These are phyloP conservation scores for Drosophila tristis DNA, from an alignment of 1,140 invertebrate genomes.

Conservation along the genomic window DNA sequence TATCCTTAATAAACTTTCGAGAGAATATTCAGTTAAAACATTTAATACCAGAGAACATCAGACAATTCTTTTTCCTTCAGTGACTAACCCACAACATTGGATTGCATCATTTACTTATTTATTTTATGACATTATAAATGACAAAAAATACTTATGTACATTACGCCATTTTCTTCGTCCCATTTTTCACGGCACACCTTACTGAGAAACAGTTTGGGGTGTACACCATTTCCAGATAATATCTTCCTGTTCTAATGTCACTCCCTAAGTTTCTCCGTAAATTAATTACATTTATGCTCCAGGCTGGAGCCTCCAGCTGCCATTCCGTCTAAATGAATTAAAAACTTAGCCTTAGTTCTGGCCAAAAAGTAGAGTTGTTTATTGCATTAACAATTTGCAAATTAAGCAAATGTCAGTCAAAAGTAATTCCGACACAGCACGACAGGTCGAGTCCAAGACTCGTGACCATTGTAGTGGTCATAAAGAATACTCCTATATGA, in stretches of 20 bases:
- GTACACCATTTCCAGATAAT: conserved; percentile 16
- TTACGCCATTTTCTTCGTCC: background rate
- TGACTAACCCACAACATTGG: too few relatives aligned
- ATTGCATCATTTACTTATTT: conserved; percentile 4
- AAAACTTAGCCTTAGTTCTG: conserved; percentile 15
- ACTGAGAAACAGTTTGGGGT: background rate
- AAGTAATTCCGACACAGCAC: conserved; percentile 44
- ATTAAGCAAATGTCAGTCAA: conserved; percentile 39
- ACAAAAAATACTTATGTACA: background rate
- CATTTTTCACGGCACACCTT: conserved; percentile 7
- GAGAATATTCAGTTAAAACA: too few relatives aligned
- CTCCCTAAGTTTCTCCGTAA: conserved; percentile 17
- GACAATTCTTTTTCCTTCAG: too few relatives aligned
- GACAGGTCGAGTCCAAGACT: conserved; percentile 23
- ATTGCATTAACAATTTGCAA: conserved; percentile 43
- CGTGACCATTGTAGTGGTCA: conserved; percentile 29
- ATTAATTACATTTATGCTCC: conserved; percentile 12
- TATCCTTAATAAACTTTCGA: too few relatives aligned
- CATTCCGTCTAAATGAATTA: conserved; percentile 34
- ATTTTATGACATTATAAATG: background rate
- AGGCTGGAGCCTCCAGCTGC: too few relatives aligned
- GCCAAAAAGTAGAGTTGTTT: conserved; percentile 21
- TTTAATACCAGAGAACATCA: too few relatives aligned
- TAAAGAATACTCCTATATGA: conserved; percentile 44
- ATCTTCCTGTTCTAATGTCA: conserved; percentile 25